phyloP scores from a whole-genome alignment of 2,113 vertebrate species.

The Gallinago jamesoni region DNA sequence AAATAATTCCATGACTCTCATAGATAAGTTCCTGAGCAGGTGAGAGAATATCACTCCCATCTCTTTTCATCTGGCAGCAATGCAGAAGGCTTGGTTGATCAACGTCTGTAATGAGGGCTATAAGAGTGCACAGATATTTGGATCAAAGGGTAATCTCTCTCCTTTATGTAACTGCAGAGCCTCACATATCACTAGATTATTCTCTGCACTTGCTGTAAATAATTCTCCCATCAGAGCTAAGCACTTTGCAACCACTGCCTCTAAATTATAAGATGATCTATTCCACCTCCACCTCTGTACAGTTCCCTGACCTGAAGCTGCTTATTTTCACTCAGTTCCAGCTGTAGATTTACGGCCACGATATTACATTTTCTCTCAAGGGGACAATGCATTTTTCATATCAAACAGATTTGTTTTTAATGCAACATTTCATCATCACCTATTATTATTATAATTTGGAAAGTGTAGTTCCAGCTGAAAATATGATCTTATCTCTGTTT shows the following conservation, averaged over 20 bases:
- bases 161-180: constrained; percentile 43
- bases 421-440: constrained; percentile 14
- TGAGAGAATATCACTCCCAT: neutral
- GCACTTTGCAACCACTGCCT: constrained; percentile 17
- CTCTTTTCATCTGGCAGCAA: neutral
- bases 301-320: constrained; percentile 1
- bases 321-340: neutral
- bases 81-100: constrained; percentile 12
- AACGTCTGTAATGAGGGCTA: constrained; percentile 2
- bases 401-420: constrained; percentile 18
- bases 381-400: constrained; percentile 14
- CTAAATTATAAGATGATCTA: constrained; percentile 48
- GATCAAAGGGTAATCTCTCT: constrained; percentile 56
- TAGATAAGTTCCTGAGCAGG: neutral
- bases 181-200: constrained; percentile 33
- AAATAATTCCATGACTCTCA: neutral
- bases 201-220: constrained; percentile 38
- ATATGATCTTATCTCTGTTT: neutral
- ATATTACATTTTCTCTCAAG: constrained; percentile 20
- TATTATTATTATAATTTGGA: neutral
- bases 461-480: neutral
- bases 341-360: neutral
- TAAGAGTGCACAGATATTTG: constrained; percentile 25
- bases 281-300: neutral
- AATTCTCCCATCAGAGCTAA: constrained; percentile 28